phyloP scores from a whole-genome alignment of 2,113 vertebrate species.

The Saguinus midas region DNA sequence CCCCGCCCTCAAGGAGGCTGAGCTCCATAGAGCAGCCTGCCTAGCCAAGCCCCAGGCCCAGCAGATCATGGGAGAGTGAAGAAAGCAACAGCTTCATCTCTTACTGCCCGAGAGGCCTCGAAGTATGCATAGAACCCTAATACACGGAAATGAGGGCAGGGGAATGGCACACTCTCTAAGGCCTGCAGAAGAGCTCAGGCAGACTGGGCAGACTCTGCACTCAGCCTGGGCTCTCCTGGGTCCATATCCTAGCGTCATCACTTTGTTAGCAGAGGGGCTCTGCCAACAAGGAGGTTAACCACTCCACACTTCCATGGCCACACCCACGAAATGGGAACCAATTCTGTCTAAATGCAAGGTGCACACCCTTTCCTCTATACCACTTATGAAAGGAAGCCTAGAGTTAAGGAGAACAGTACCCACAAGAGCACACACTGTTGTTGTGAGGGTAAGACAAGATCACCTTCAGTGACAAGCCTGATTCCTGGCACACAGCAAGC shows the following conservation, averaged over 20 bases:
- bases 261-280: background rate
- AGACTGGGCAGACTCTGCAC: accelerated
- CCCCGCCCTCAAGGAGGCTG: background rate
- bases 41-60: background rate
- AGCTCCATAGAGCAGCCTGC: background rate
- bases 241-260: background rate
- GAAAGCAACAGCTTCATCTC: background rate
- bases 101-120: background rate
- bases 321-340: background rate
- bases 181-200: background rate
- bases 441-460: no score
- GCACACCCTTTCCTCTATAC: no score
- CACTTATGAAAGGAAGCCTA: background rate
- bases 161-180: background rate
- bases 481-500: background rate
- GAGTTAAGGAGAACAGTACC: background rate
- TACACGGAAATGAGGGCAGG: background rate
- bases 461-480: no score
- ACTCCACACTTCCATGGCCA: background rate
- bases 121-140: background rate
- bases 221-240: background rate
- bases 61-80: no score
- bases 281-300: background rate
- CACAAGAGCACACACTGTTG: accelerated
- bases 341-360: background rate